A percentile compares a stretch with the other conserved stretches of the same genome.
Conservation (phyloP, 2,888 invertebrate genomes). For the Pachymerium ferrugineum region DNA sequence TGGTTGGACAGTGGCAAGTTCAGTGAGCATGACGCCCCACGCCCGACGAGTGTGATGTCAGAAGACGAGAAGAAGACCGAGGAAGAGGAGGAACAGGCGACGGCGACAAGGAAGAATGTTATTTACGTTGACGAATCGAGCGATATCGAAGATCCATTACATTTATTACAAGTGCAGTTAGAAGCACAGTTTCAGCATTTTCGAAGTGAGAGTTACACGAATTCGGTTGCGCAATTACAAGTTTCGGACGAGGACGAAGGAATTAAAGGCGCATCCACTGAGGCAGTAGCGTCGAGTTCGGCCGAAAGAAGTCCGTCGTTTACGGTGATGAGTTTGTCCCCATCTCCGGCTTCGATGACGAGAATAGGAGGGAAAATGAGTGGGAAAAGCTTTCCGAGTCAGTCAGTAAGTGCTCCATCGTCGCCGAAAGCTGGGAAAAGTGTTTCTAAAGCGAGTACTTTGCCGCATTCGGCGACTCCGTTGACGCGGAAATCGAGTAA, state of each 20-base stretch:
- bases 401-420: conserved; percentile 33
- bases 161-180: neutral
- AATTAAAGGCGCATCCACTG: neutral
- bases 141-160: neutral
- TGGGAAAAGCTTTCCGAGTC: neutral
- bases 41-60: neutral
- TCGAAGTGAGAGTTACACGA: conserved; percentile 10
- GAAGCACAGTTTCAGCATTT: conserved; percentile 1
- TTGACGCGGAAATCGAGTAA: neutral
- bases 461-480: conserved; percentile 31
- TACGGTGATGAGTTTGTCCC: neutral
- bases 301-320: neutral
- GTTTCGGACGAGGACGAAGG: neutral
- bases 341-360: neutral
- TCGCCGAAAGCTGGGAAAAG: conserved; percentile 31
- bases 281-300: neutral
- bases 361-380: conserved; percentile 11
- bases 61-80: conserved; percentile 17
- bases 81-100: neutral
- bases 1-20: conserved; percentile 19
- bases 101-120: neutral
- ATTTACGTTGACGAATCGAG: neutral
- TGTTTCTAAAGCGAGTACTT: conserved; percentile 32
- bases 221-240: neutral
- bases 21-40: neutral